Evolutionary conservation across 2,113 vertebrate genomes (phyloP), one percentile per base, ranked within the genome.

Genomic region (Corynorhinus townsendii): DNA sequence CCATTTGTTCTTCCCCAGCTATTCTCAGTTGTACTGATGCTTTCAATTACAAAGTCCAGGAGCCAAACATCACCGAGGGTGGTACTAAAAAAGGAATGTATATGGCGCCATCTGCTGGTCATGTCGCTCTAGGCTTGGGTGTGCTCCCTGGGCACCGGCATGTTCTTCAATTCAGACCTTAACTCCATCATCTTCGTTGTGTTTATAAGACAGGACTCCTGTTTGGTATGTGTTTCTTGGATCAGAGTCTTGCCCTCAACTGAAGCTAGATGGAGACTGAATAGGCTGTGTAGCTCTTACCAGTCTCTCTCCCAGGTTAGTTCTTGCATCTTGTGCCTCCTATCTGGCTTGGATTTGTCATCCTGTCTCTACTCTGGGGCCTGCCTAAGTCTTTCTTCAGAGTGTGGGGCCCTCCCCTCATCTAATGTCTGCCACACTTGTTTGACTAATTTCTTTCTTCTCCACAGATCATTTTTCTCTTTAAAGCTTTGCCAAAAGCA

Each of bases 401-500:
- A 72, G 4, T 2, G 19, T 22, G 33, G 19, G 15, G 40, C 3
- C 5, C 11, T n/a, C 15, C 22, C 2, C 11, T 11, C 43, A 15
- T 35, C 3, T n/a, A 15, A 28, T 43, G 3, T 66, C 45, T 87
- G 20, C 49, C 52, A 33, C 15, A 33, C 56, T 83, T 72, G 33
- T 81, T 66, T 40, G 69, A 75, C 22, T 15, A 77, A 7, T 81
- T 87, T 94, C 20, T 54, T 90, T 38, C 47, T 81, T 93, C 59
- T 71, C 24, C 16, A 11, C 49, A n/a, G 71, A 77, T 69, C 75
- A 66, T n/a, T 84, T 86, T 81, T 49, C 80, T 89, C 22, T 68
- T 91, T 79, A 72, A 90, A 97, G 52, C 30, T 72, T 68, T 85
- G 81, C 38, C 40, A 56, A 81, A 84, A 90, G 52, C 54, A 91